Evolutionary conservation across 2,113 vertebrate genomes (phyloP), one percentile per base, ranked within the genome.

Genomic region (Cygnus atratus): DNA sequence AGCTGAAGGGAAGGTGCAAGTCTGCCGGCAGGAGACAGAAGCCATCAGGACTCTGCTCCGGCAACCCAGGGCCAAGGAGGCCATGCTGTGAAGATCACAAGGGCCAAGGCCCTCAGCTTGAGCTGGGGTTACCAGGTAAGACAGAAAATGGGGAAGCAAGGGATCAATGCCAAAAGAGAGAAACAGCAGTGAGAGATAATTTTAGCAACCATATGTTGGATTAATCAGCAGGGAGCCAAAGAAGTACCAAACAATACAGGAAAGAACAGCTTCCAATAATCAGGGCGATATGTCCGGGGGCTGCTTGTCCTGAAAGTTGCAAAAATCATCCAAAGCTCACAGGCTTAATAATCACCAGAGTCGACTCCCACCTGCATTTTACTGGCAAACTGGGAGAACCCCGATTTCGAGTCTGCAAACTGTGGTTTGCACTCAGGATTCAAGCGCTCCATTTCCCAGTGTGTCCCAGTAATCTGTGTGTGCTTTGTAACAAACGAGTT

Each of bases 241-340:
- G 25, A 21, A 78, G 55, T n/a, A 37, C 41, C 5, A n/a, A 63
- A 71, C 41, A 24, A 33, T 5, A 44, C 2, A 46, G 41, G 68
- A 46, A 67, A 37, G 19, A 71, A 37, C 7, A 71, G 16, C 58
- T 92, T 86, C 26, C 48, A 48, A 10, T 43, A 68, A 76, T 5
- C 29, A 2, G 5, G n/a, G 17, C 37, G 20, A 91, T 61, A 65
- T 13, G 35, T 0, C 48, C 48, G 28, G 1, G 10, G 25, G 33
- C 25, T 72, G 22, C 39, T 28, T 85, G 41, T 39, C 63, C 54
- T 77, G 35, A 68, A 73, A 48, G 13, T 8, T 58, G 17, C 41
- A 90, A 61, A 86, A 89, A 29, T 29, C 33, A 61, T 43, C 58
- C 72, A 22, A 58, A 79, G 17, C 9, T 48, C 54, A 52, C 35